A percentile compares a stretch with the other conserved stretches of the same genome.
phyloP scores from a whole-genome alignment of 2,113 vertebrate species.

The Galeopterus variegatus region DNA sequence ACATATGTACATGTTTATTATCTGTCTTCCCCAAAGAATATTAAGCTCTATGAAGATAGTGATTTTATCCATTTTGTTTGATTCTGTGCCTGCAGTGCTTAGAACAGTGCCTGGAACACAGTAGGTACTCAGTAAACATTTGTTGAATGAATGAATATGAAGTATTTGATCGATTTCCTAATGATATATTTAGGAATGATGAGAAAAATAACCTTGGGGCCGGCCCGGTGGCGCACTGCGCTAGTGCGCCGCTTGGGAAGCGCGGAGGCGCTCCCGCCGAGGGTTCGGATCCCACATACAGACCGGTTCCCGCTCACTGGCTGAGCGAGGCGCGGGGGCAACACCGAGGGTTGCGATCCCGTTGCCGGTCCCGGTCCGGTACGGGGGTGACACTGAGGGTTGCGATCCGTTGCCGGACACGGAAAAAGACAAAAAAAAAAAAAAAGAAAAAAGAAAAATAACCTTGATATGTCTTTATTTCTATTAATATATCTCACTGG shows the following conservation, averaged over 20 bases:
- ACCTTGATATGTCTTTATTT: not conserved
- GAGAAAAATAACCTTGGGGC: not conserved
- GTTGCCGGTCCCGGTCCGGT: no score
- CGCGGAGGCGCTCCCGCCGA: no score
- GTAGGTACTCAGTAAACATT: not conserved
- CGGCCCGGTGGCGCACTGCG: no score
- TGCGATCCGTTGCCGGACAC: no score
- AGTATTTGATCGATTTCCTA: constrained; percentile 40
- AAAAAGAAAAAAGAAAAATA: no score
- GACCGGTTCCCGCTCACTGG: no score
- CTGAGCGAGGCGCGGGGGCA: no score
- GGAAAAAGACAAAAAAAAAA: no score
- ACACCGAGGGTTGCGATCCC: no score
- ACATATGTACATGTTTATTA: not conserved
- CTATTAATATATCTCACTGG: not conserved
- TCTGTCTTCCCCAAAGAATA: not conserved
- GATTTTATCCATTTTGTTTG: not conserved
- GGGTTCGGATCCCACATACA: no score
- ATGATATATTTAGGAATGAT: constrained; percentile 10
- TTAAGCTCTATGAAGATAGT: not conserved
- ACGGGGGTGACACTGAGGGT: no score
- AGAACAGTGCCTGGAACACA: not conserved
- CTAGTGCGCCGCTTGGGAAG: no score
- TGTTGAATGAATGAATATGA: not conserved
- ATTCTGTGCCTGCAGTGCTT: not conserved